Base-by-base conservation (phyloP, 2,797 vertebrate species). In the Tiaroga cobitis region DNA sequence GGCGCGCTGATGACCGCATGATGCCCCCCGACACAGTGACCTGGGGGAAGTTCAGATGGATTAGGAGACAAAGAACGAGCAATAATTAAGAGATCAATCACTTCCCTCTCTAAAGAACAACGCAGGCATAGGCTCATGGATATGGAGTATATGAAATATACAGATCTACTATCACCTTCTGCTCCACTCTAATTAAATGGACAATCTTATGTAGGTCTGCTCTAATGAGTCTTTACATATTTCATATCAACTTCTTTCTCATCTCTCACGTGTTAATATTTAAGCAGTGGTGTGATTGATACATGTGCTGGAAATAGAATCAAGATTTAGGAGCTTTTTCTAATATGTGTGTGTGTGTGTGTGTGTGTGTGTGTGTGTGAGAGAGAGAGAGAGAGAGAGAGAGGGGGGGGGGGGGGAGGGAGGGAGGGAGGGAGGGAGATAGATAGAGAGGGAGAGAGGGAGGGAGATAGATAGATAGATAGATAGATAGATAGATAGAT, bases 161-260 rank as follows among this genome's bases (percentile, higher is more conserved):
- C 68, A 54, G 54, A 85, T 74, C 32, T 73, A 73, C 61, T 83
- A 68, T 67, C 51, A 54, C 63, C 78, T 39, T 49, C 76, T 84
- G 34, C 56, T 82, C 80, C 54, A 67, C 56, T 85, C 65, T 83
- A 63, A 85, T 87, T 88, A 83, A 89, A 90, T 86, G 79, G 85
- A 83, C 80, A 84, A 67, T 88, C 56, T 43, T 84, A 63, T 87
- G 83, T 88, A 80, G 83, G 85, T 81, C 83, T 74, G 43, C 59
- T 37, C 81, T 90, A 90, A 91, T 90, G 86, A 90, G 81, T 82
- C 74, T 86, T 43, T 88, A 83, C 88, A 91, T 90, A 85, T 90
- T 89, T 91, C 89, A 89, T 89, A 86, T 84, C 77, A 84, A 81
- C 82, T 80, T 86, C 76, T 89, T 87, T 88, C 83, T 65, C 76